phyloP scores from a whole-genome alignment of 2,888 invertebrate genomes.

The Synanthedon myopaeformis region DNA sequence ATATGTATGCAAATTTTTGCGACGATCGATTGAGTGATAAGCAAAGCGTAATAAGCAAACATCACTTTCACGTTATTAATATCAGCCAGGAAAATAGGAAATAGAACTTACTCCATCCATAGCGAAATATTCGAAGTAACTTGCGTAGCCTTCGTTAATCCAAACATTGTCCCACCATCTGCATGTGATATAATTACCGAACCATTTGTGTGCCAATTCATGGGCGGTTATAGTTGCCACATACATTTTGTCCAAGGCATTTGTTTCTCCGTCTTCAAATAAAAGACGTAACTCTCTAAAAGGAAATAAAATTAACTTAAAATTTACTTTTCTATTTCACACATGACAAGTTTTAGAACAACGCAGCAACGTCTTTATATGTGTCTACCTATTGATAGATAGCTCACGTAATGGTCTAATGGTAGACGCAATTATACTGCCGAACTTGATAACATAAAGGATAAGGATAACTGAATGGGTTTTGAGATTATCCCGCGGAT shows the following conservation, averaged over 20 bases:
- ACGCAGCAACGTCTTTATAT: not conserved
- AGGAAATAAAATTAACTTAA: slow-evolving; percentile 1
- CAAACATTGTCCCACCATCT: slow-evolving; percentile 81
- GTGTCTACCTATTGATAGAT: not conserved
- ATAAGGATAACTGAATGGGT: no score
- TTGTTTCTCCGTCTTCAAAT: slow-evolving; percentile 51
- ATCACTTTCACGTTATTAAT: no score
- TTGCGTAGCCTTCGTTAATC: slow-evolving; percentile 82
- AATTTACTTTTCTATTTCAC: not conserved
- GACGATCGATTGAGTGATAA: no score
- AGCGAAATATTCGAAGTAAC: slow-evolving; percentile 76
- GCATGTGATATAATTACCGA: slow-evolving; percentile 79
- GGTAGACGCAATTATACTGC: no score
- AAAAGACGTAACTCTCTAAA: slow-evolving; percentile 53
- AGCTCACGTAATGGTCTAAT: no score
- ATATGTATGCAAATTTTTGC: no score
- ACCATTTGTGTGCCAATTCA: slow-evolving; percentile 81
- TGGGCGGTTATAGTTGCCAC: slow-evolving; percentile 69
- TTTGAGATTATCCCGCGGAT: no score
- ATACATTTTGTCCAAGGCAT: slow-evolving; percentile 40
- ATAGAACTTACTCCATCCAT: slow-evolving; percentile 44
- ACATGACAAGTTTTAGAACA: not conserved
- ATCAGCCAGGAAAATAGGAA: no score
- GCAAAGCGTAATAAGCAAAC: no score
- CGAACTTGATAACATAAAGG: no score